Base-by-base conservation (phyloP, 2,797 vertebrate genomes). In the Pogoniulus pusillus region DNA sequence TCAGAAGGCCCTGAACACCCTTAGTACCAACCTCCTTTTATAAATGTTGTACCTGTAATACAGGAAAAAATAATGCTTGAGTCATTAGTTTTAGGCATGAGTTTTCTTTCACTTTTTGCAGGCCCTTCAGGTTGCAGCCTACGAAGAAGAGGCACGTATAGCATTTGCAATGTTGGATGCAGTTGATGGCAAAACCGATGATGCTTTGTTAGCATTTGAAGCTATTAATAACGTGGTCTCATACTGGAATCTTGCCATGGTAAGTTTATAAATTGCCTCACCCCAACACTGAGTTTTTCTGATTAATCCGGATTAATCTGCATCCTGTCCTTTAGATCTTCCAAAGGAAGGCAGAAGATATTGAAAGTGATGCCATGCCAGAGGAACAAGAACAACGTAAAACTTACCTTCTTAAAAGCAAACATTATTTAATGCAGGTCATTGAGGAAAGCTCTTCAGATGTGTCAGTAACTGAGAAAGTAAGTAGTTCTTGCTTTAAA, bases 201-300 rank as follows among this genome's bases (percentile, higher is more conserved):
- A 99, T 86, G 99, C 99, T 37, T 98, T 99, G 22, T 91, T 96
- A 83, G 97, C 98, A 27, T 98, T 99, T 96, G 98, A 99, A 97
- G 97, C 98, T 55, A 98, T 99, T 94, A 98, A 98, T 90, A 99
- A 97, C 84, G 96, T 99, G 92, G 97, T 98, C 62, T 98, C 99
- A 17, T 97, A 97, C 49, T 99, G 99, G 99, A 98, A 99, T 97
- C 98, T 99, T 96, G 99, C 98, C 3, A 87, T 98, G 97, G 99
- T 99, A 97, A 95, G 96, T 96, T 75, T 34, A 16, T 71, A 43
- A 70, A n/a, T 53, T 90, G n/a, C 30, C 20, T 82, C 87, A 53
- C 15, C 10, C 8, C 4, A 7, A 41, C 45, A 57, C 74, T 65
- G 64, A 47, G 20, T 86, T 26, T 7, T 81, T 87, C 34, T 41